Percentiles rank a stretch among this genome's conserved stretches.
Conservation (phyloP, 1,140 invertebrate species). For the Triops cancriformis region DNA sequence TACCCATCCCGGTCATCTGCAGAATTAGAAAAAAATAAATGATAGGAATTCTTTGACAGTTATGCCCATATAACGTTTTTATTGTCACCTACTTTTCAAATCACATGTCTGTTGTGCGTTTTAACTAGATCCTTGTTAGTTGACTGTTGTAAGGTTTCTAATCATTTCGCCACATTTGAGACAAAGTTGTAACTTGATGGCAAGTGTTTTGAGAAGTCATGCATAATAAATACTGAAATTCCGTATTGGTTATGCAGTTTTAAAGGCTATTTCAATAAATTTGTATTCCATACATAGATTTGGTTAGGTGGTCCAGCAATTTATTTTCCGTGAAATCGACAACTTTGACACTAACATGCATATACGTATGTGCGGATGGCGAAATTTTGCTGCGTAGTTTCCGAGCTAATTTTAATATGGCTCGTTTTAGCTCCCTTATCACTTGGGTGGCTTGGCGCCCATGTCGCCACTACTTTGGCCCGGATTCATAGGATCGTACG, state of each 20-base stretch:
- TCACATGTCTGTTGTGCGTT: too few species aligned
- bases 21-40: background rate
- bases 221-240: too few species aligned
- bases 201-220: too few species aligned
- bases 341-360: background rate
- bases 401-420: background rate
- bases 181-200: too few species aligned
- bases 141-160: too few species aligned
- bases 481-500: background rate
- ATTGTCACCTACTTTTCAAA: too few species aligned
- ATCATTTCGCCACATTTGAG: too few species aligned
- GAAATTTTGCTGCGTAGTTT: background rate
- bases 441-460: background rate
- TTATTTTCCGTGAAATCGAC: background rate
- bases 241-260: too few species aligned
- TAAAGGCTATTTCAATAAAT: too few species aligned
- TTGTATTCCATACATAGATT: too few species aligned
- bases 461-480: background rate
- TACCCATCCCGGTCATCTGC: background rate
- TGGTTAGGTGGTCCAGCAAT: background rate
- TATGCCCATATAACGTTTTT: background rate
- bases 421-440: background rate
- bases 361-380: background rate
- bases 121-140: too few species aligned
- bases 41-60: background rate